phyloP scores from a whole-genome alignment of 2,888 invertebrate species.

The Drosophila quinaria region DNA sequence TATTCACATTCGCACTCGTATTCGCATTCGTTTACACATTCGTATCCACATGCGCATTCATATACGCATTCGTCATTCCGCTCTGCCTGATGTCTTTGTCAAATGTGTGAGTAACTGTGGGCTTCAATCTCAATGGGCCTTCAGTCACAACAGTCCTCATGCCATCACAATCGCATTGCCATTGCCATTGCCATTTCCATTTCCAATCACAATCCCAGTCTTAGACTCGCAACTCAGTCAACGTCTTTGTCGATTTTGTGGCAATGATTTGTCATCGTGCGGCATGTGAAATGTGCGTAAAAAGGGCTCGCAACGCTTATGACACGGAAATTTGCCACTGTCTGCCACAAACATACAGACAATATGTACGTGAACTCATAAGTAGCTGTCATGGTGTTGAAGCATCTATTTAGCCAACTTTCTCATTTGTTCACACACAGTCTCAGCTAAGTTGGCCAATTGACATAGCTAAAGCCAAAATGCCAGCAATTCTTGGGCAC shows the following conservation, averaged over 20 bases:
- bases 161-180: background rate
- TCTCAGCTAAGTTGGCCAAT: slow-evolving; percentile 23
- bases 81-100: slow-evolving; percentile 64
- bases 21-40: slow-evolving; percentile 19
- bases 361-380: slow-evolving; percentile 9
- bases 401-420: slow-evolving; percentile 40
- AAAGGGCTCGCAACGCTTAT: slow-evolving; percentile 15
- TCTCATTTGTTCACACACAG: slow-evolving; percentile 17
- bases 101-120: slow-evolving; percentile 51
- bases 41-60: slow-evolving; percentile 21
- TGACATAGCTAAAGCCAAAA: slow-evolving; percentile 25
- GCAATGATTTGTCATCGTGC: slow-evolving; percentile 52
- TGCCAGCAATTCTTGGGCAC: slow-evolving; percentile 24
- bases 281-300: slow-evolving; percentile 36
- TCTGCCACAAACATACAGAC: background rate
- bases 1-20: slow-evolving; percentile 17
- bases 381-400: slow-evolving; percentile 44
- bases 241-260: slow-evolving; percentile 10
- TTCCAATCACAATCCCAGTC: background rate
- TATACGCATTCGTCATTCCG: slow-evolving; percentile 53
- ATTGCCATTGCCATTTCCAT: too few species aligned
- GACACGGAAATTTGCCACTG: slow-evolving; percentile 25
- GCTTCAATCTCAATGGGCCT: slow-evolving; percentile 52
- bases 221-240: background rate
- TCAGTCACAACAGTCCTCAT: slow-evolving; percentile 7